phyloP scores from a whole-genome alignment of 2,888 invertebrate genomes.

The Encarsia formosa region DNA sequence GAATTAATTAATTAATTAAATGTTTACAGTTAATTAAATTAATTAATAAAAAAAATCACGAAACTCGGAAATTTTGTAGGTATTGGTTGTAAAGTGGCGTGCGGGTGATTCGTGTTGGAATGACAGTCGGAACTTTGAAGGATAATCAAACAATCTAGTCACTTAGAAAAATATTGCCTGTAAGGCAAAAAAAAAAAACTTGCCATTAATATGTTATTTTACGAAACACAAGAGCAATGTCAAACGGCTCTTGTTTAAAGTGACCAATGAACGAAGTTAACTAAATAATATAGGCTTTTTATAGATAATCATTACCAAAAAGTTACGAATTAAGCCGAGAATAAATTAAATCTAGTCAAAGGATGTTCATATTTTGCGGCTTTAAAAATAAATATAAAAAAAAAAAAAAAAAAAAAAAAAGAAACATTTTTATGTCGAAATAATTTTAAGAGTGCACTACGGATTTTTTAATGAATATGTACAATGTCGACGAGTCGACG shows the following conservation, averaged over 20 bases:
- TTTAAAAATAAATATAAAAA: slow-evolving; percentile 3
- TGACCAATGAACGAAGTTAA: slow-evolving; percentile 20
- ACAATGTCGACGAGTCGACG: too few species aligned
- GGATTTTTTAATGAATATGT: slow-evolving; percentile 8
- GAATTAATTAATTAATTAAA: slow-evolving; percentile 14
- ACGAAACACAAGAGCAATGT: slow-evolving; percentile 9
- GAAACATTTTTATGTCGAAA: slow-evolving; percentile 10
- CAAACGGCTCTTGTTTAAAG: slow-evolving; percentile 15
- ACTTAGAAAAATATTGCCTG: slow-evolving; percentile 15
- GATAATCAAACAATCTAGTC: slow-evolving; percentile 22
- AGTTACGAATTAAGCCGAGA: slow-evolving; percentile 10
- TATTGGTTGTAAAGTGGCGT: too few species aligned
- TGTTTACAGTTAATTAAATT: slow-evolving; percentile 5
- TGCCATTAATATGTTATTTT: slow-evolving; percentile 13
- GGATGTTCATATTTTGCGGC: slow-evolving; percentile 13
- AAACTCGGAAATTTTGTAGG: too few species aligned
- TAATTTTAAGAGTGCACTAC: slow-evolving; percentile 19
- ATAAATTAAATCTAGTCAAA: slow-evolving; percentile 13
- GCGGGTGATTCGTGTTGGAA: too few species aligned
- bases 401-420: neutral
- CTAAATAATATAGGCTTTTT: slow-evolving; percentile 19
- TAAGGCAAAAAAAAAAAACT: slow-evolving; percentile 6
- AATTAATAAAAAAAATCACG: neutral
- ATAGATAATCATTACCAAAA: slow-evolving; percentile 19
- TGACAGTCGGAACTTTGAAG: too few species aligned